Evolutionary conservation across 2,888 invertebrate genomes (phyloP), one percentile per base, ranked within the genome.

Genomic region (Dyspetes luteomarginatus): DNA sequence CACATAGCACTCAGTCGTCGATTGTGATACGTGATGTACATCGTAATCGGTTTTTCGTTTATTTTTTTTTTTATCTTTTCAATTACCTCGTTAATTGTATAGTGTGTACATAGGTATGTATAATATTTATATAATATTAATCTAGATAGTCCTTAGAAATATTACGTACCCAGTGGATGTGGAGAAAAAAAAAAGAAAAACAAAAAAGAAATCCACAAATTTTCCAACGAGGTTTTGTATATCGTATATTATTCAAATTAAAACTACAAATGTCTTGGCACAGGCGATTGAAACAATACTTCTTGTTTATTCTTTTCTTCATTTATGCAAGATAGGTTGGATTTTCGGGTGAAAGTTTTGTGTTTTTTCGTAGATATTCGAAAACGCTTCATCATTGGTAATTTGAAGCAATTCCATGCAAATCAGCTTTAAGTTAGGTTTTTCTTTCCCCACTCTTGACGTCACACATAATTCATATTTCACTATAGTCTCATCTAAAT

Each of bases 41-140:
- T 76, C 58, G 62, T 82, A 64, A 74, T 83, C 68, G 43, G 52
- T 79, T 79, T 68, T 62, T 62, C 36, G 60, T 56, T 76, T 71
- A 30, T 56, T 76, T 69, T 36, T 75, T 50, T 50, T 68, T 69
- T 69, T 58, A 17, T 30, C 43, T 45, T 56, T 60, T 68, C 26
- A 43, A 19, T 80, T 78, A 78, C 45, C 50, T 80, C 60, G 50
- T 82, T 83, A 83, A 60, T 82, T 83, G 76, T 77, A 84, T 82
- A 79, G 58, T 68, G 83, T 83, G 75, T 84, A 83, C 80, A 82
- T 83, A 81, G 81, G 77, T 83, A 84, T 84, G 75, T 74, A 81
- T 81, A 83, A 79, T 84, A 75, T 83, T 75, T 80, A 78, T 82
- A 79, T 83, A 72, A 78, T 75, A 77, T 82, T 81, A 82, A 74